Evolutionary conservation across 2,113 vertebrate genomes (phyloP), one percentile per base, ranked within the genome.

Genomic region (Jaculus jaculus): DNA sequence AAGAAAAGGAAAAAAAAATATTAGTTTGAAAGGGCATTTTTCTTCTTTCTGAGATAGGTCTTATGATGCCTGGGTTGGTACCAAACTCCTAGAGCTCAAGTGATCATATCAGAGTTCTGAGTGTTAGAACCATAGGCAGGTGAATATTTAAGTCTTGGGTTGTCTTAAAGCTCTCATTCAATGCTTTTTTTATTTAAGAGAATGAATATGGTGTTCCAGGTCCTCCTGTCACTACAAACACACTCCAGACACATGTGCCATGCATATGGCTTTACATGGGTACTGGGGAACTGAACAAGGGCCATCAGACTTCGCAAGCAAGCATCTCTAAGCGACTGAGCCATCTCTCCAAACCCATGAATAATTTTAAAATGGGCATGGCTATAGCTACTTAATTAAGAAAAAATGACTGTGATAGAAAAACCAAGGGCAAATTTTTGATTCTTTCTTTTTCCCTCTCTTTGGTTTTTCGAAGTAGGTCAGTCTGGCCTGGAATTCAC

Each of bases 1-100:
- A 97, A 93, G 34, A 96, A 91, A 54, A 94, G 21, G 89, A 87
- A 42, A 77, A 85, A 87, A 58, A 93, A 92, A 96, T 28, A 92
- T 95, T 96, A 96, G 54, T 90, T 83, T 88, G 28, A 89, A 96
- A 92, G 72, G 42, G 61, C 12, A 82, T 77, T 94, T 94, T 90
- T 92, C 83, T 28, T 79, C 30, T 87, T 63, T 87, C 23, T 30
- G 16, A 73, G n/a, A 61, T 32, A 39, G 26, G 58, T 73, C n/a
- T 73, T 51, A 71, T 71, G 47, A 58, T 85, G n/a, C 23, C 3
- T 20, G 69, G 42, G 65, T 10, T 58, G n/a, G 21, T 58, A 32
- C n/a, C 65, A 21, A 68, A 84, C 51, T 69, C 82, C 42, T 72
- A 24, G 8, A 5, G 24, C 24, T 73, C 51, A 39, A 60, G n/a